A percentile compares a stretch with the other conserved stretches of the same genome.
These are phyloP conservation scores for Porites cylindrica DNA, from an alignment of 92 coral and sea anemone genomes.

Conservation along the genomic window DNA sequence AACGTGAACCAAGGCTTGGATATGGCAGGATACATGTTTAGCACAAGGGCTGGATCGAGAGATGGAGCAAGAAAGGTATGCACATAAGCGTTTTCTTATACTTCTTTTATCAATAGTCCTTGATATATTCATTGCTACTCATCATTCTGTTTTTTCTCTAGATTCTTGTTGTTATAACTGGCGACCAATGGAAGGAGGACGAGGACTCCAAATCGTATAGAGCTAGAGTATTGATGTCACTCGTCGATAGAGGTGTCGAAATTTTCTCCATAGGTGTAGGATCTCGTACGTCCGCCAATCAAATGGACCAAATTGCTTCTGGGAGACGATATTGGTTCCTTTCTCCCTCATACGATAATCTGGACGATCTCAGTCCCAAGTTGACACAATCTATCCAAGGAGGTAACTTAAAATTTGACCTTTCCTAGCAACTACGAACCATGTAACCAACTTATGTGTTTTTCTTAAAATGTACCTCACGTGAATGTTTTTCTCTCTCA, in stretches of 20 bases:
- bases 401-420: conserved; percentile 31
- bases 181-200: conserved; percentile 76
- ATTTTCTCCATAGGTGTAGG: conserved; percentile 61
- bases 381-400: conserved; percentile 45
- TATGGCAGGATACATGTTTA: conserved; percentile 61
- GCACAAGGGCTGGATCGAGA: conserved; percentile 54
- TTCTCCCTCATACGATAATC: conserved; percentile 25
- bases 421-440: neutral
- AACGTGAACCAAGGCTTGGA: conserved; percentile 60
- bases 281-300: neutral
- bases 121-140: no score
- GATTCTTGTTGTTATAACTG: conserved; percentile 74
- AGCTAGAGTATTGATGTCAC: conserved; percentile 16
- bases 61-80: conserved; percentile 52
- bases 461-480: no score
- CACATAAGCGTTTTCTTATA: neutral
- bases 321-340: conserved; percentile 39
- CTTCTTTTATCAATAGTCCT: neutral
- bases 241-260: conserved; percentile 56
- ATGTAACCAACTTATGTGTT: no score
- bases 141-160: conserved; percentile 3
- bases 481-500: neutral
- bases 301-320: conserved; percentile 13
- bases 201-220: conserved; percentile 25
- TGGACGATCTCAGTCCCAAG: conserved; percentile 50